phyloP scores from a whole-genome alignment of 2,888 invertebrate genomes.

The Lasioglossum figueresi region DNA sequence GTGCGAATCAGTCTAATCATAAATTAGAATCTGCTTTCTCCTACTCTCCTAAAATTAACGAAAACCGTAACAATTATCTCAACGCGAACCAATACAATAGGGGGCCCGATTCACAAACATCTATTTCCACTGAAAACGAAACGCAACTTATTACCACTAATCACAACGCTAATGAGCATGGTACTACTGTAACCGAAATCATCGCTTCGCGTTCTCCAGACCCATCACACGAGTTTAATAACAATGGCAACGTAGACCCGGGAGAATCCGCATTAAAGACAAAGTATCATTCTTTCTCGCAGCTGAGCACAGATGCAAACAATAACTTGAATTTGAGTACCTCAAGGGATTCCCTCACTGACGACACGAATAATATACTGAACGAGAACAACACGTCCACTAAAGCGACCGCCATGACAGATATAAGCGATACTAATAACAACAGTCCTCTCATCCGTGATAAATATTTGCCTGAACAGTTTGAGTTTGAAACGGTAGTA shows the following conservation, averaged over 20 bases:
- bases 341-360: constrained; percentile 20
- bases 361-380: constrained; percentile 37
- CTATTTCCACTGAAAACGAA: constrained; percentile 23
- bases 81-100: constrained; percentile 33
- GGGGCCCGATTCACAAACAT: constrained; percentile 1
- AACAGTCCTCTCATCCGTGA: constrained; percentile 59
- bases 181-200: neutral
- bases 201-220: constrained; percentile 15
- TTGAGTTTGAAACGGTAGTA: constrained; percentile 51
- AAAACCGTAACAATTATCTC: constrained; percentile 47
- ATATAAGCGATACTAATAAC: constrained; percentile 57
- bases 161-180: constrained; percentile 36
- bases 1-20: constrained; percentile 79
- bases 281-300: constrained; percentile 53
- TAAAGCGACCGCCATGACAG: constrained; percentile 34
- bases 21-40: constrained; percentile 69
- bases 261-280: constrained; percentile 69
- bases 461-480: constrained; percentile 44
- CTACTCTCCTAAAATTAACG: constrained; percentile 39
- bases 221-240: constrained; percentile 20
- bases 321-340: constrained; percentile 55
- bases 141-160: constrained; percentile 46
- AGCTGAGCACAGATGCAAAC: constrained; percentile 61
- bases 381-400: constrained; percentile 28
- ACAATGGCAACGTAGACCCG: constrained; percentile 28